phyloP scores from a whole-genome alignment of 2,797 vertebrate species.

The Eremophila alpestris region DNA sequence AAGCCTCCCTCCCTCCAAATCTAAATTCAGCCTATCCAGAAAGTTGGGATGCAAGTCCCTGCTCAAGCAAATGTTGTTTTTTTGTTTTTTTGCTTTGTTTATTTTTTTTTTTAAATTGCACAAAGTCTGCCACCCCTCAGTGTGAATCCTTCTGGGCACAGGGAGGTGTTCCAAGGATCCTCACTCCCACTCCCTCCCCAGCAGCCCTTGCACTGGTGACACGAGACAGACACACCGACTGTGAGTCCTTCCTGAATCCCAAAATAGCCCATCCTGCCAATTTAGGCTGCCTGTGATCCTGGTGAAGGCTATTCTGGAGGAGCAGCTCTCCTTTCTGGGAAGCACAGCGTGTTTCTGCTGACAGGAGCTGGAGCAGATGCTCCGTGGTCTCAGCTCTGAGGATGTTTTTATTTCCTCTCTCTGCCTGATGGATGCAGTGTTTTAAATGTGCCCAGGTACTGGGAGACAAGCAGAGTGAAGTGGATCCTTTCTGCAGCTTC shows the following conservation, averaged over 20 bases:
- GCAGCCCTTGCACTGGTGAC: conserved; percentile 14
- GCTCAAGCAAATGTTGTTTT: background rate
- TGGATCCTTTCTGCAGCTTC: background rate
- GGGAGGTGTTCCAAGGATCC: background rate
- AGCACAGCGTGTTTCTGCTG: background rate
- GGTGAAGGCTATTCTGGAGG: background rate
- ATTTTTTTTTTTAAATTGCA: background rate
- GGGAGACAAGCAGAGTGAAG: background rate
- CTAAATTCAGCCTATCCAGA: background rate
- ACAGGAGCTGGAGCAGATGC: background rate
- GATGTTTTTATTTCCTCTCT: background rate
- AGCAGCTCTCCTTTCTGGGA: background rate
- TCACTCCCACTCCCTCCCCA: background rate
- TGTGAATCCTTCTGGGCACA: background rate
- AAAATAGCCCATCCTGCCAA: background rate
- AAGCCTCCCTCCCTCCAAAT: background rate
- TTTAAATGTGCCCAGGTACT: background rate
- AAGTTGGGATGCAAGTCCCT: background rate
- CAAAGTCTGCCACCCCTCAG: background rate
- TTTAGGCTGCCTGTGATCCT: background rate
- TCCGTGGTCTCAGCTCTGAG: background rate
- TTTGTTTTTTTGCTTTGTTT: no score
- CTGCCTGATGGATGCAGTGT: background rate
- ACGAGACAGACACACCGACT: background rate
- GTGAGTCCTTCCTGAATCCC: background rate